Base-by-base conservation (phyloP, 53 echinoderm and acorn worm species). In the Arbacia lixula region DNA sequence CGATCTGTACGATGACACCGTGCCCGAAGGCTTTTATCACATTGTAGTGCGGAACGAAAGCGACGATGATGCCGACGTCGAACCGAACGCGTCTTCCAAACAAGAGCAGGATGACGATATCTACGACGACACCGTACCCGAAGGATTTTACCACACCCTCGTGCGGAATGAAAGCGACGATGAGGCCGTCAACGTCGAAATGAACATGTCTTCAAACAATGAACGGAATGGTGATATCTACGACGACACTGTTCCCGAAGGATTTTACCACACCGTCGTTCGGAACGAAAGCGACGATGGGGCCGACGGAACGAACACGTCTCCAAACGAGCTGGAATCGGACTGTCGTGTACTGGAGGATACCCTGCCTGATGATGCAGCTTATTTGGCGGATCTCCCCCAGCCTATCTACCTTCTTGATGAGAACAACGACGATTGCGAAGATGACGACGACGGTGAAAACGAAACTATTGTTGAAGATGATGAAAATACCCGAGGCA, bases 161-260 rank as follows among this genome's bases (percentile, higher is more conserved):
- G 49, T 27, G 32, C 42, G 72, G 31, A 72, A 49, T 30, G 72
- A 72, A 72, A 72, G 52, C 31, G 72, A 72, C 72, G 52, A 49
- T 49, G 50, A 72, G 16, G 0, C 2, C 51, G 1, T 50, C 50
- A 29, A 42, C 50, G 72, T 14, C 46, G 46, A 10, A n/a, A n/a
- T n/a, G n/a, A n/a, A n/a, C n/a, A n/a, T n/a, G n/a, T n/a, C n/a
- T n/a, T n/a, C n/a, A n/a, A n/a, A 63, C 64, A 63, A 63, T 35
- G 64, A 19, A 19, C 2, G 20, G 17, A 42, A 29, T 50, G 72
- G 16, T 30, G 51, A 6, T 14, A 17, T 50, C 25, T 29, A 50
- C 30, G 19, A 72, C 29, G 51, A 32, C 25, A 14, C 4, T 49
- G 51, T 25, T 5, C 3, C 20, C 25, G 72, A 64, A 1, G 6